Evolutionary conservation across 2,888 invertebrate species (phyloP), one percentile per base, ranked within the genome.

Genomic region (Exocentrus adspersus): DNA sequence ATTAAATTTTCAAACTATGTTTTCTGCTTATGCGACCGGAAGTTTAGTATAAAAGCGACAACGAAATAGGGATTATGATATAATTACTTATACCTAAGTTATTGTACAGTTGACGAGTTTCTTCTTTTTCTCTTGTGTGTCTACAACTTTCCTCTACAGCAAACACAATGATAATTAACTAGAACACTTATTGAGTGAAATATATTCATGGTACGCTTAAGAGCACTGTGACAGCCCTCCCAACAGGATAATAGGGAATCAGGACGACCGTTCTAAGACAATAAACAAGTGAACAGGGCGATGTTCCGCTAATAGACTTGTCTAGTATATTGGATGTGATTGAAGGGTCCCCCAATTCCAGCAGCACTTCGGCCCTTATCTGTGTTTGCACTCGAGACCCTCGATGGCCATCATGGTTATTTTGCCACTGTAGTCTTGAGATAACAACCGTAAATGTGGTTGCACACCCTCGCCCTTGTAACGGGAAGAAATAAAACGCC

Each of bases 281-380:
- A 73, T 70, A 70, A 73, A 71, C 71, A 73, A 62, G 14, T 62
- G 60, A 60, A 64, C 62, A 64, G 65, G 56, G 53, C 69, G 68
- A 66, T 71, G 77, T 72, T 72, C 54, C 66, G 69, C 74, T 77
- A 77, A 76, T 77, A 77, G 75, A 77, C 73, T 77, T 77, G 76
- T 76, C 75, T 75, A 74, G 75, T 77, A 66, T 67, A 50, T 68
- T 65, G 64, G 69, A 69, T 64, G 57, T 67, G 73, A 72, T 72
- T 69, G 71, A 71, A 69, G 71, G 72, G 70, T 58, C 67, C 56
- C 65, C 65, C 48, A 60, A 60, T 60, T 64, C 50, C 64, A 20
- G 60, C 54, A 59, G 59, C 65, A 62, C 62, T 65, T 61, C 71
- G 65, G 69, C 67, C 68, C 75, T 77, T 77, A 77, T 77, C 77